Evolutionary conservation across 2,888 invertebrate genomes (phyloP).

Genomic region (Chaitophorus viminalis): DNA sequence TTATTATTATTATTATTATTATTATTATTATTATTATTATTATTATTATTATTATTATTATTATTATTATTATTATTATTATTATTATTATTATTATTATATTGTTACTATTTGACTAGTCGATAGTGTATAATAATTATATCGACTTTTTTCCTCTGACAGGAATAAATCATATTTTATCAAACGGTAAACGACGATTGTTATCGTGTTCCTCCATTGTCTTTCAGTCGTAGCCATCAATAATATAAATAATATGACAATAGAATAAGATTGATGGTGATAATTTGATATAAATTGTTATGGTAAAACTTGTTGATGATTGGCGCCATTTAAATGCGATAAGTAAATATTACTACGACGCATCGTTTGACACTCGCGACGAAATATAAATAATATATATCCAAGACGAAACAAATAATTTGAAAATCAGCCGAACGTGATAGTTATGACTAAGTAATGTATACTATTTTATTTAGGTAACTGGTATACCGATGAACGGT

Average conservation of each 20-base stretch:
- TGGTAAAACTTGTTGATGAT: background rate
- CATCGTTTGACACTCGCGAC: background rate
- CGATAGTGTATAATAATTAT: slow-evolving; percentile 7
- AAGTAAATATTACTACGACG: slow-evolving; percentile 8
- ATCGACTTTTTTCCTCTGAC: background rate
- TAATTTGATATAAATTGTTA: background rate
- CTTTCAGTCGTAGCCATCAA: slow-evolving; percentile 7
- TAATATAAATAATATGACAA: background rate
- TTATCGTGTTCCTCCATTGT: slow-evolving; percentile 35
- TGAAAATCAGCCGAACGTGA: background rate
- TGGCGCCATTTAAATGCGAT: slow-evolving; percentile 30
- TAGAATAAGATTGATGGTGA: slow-evolving; percentile 29
- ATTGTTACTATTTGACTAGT: background rate
- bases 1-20: no score
- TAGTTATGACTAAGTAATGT: background rate
- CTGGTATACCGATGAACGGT: no score
- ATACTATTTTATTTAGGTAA: no score
- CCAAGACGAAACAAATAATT: background rate
- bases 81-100: slow-evolving; percentile 2
- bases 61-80: background rate
- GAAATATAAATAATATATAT: background rate
- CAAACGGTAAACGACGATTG: slow-evolving; percentile 29
- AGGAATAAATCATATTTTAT: slow-evolving; percentile 3
- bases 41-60: no score
- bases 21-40: no score